Base-by-base conservation (phyloP, 2,797 vertebrate genomes). In the Pelochelys cantorii region DNA sequence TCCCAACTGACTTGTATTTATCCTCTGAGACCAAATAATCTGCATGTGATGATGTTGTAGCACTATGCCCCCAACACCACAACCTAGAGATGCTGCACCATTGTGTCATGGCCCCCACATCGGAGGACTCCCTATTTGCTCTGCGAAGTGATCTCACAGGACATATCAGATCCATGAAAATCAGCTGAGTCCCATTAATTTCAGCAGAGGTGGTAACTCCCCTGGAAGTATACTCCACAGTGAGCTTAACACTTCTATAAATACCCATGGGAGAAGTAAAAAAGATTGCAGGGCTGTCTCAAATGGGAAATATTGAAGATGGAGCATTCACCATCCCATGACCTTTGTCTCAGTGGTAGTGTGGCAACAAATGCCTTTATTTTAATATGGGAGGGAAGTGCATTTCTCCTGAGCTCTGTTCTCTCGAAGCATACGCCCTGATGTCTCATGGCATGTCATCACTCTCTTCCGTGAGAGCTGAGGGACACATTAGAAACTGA, bases 401-500 rank as follows among this genome's bases (percentile, higher is more conserved):
- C 4, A 2, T 81, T 89, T 92, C 7, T 56, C 6, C 13, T 11
- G 1, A 53, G 37, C 85, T 9, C 60, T 8, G 4, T 53, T 37
- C 80, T 62, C 81, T 53, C 42, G 11, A 55, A 75, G 55, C 81
- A 55, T 53, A 86, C 62, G 79, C 48, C 23, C 18, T 90, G 31
- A 27, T 85, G 68, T 34, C 37, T 90, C 54, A 75, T 54, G 53
- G 59, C n/a, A 11, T 57, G 5, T 42, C 71, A 79, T 22, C 56
- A 56, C 84, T 81, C 55, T 94, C 65, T 92, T 81, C 84, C 85
- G 84, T 20, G 77, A 75, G 86, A 82, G 2, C 17, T 55, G 71
- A 83, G 55, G 87, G n/a, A 62, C 25, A 85, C 4, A 4, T 57
- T 91, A 83, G 84, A 92, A 94, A 95, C 11, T 42, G 88, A 95